These are phyloP conservation scores for Steatornis caripensis DNA, from an alignment of 2,113 vertebrate genomes.

Conservation along the genomic window DNA sequence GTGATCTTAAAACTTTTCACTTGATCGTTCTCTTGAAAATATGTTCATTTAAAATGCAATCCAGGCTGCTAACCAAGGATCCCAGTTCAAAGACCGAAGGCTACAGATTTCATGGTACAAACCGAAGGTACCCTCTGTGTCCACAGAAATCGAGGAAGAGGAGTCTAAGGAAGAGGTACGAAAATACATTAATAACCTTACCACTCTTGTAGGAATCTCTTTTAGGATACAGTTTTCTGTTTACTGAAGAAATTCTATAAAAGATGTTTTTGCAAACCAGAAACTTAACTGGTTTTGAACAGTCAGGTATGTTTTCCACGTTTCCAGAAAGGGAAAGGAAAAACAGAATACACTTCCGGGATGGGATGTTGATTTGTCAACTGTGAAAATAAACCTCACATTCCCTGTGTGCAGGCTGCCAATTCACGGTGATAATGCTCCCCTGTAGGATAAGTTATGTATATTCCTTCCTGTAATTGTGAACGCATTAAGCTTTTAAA, in stretches of 20 bases:
- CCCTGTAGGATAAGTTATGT: accelerated
- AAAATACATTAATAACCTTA: neutral
- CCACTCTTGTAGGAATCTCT: neutral
- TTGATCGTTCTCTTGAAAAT: neutral
- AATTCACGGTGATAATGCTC: neutral
- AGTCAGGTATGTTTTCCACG: neutral
- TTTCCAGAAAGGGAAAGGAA: neutral
- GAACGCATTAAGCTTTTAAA: neutral
- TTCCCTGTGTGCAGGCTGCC: neutral
- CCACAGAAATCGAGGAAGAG: conserved; percentile 90
- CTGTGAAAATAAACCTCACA: neutral
- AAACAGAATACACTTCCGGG: neutral
- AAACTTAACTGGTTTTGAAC: neutral
- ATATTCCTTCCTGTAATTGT: neutral
- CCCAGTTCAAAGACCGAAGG: conserved; percentile 93
- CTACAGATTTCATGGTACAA: conserved; percentile 97
- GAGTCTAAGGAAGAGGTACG: conserved; percentile 91
- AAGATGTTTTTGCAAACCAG: neutral
- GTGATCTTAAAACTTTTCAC: neutral
- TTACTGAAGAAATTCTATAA: neutral
- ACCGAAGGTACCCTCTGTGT: conserved; percentile 89
- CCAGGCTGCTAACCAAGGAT: conserved; percentile 95
- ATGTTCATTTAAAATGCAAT: neutral
- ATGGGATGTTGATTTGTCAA: neutral
- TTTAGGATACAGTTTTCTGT: neutral